These are phyloP conservation scores for Tragelaphus buxtoni DNA, from an alignment of 2,113 vertebrate genomes.

Conservation along the genomic window DNA sequence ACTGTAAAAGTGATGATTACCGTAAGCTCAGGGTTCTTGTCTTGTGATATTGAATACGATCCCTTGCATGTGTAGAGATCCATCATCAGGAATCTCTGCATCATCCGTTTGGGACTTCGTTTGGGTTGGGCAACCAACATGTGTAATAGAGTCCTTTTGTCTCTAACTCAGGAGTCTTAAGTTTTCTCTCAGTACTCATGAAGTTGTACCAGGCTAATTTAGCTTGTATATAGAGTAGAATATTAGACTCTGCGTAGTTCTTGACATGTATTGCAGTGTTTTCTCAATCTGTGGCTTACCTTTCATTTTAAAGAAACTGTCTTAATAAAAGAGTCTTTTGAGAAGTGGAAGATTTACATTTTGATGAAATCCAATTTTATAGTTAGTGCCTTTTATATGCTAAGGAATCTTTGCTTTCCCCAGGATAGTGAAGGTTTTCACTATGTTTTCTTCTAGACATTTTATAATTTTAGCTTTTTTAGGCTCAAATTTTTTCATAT, in stretches of 20 bases:
- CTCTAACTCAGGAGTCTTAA: background rate
- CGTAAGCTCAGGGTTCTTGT: background rate
- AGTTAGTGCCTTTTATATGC: background rate
- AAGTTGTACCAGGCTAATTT: background rate
- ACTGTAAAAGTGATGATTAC: background rate
- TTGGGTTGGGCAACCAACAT: background rate
- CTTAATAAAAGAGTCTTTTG: background rate
- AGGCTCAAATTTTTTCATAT: background rate
- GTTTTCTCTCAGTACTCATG: background rate
- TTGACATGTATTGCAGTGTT: background rate
- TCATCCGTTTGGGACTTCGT: background rate
- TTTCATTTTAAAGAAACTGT: background rate
- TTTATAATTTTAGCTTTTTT: background rate
- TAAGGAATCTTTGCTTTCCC: background rate
- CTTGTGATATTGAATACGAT: background rate
- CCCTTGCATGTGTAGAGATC: background rate
- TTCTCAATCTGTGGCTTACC: background rate
- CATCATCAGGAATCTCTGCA: background rate
- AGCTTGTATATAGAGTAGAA: background rate
- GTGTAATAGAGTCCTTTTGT: background rate
- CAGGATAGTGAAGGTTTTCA: background rate
- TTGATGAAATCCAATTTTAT: background rate
- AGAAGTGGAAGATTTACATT: background rate
- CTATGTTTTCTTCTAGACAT: background rate
- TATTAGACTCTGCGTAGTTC: background rate